phyloP scores from a whole-genome alignment of 2,113 vertebrate species.

The Piaya cayana region DNA sequence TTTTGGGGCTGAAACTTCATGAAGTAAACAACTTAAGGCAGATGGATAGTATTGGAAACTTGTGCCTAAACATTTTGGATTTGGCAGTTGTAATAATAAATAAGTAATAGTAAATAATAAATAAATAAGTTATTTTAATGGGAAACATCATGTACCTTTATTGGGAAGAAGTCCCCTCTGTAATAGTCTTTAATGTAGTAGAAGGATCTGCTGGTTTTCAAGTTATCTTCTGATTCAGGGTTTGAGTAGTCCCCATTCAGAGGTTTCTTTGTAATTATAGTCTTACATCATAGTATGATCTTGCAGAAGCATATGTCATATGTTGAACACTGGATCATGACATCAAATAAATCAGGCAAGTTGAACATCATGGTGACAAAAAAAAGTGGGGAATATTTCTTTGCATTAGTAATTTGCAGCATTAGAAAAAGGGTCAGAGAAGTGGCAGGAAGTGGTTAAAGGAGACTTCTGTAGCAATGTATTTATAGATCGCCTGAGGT shows the following conservation, averaged over 20 bases:
- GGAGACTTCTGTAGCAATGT: not conserved
- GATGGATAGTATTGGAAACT: not conserved
- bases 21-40: not conserved
- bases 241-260: not conserved
- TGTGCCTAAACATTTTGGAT: not conserved
- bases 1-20: not conserved
- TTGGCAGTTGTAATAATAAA: not conserved
- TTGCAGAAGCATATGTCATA: not conserved
- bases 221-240: not conserved
- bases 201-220: not conserved
- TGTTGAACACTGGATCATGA: not conserved
- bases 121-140: not conserved
- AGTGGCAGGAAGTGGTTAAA: not conserved
- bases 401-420: not conserved
- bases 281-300: not conserved
- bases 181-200: not conserved
- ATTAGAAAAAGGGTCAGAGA: not conserved
- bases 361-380: not conserved
- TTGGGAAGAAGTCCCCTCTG: not conserved
- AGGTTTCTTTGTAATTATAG: not conserved
- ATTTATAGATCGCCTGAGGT: not conserved
- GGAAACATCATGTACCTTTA: not conserved
- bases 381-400: not conserved
- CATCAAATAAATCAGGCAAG: not conserved
- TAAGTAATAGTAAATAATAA: too few species aligned